These are phyloP conservation scores for Campylomormyrus numenius DNA, from an alignment of 2,113 vertebrate genomes.

Conservation along the genomic window DNA sequence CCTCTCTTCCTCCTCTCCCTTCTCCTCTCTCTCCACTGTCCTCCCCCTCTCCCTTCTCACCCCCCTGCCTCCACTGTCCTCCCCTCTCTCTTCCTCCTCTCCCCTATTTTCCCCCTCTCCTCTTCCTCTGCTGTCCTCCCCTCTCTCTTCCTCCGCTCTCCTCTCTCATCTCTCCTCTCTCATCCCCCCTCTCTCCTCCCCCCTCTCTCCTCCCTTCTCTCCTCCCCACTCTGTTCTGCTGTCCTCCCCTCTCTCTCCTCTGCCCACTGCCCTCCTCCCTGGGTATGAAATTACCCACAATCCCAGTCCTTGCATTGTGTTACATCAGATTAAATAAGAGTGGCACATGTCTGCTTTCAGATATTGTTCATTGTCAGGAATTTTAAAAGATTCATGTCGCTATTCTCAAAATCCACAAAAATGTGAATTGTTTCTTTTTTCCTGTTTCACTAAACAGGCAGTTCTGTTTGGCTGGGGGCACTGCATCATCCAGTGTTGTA, in stretches of 20 bases:
- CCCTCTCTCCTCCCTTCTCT: not conserved
- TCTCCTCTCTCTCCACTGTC: not conserved
- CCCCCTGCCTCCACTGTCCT: not conserved
- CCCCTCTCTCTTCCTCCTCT: not conserved
- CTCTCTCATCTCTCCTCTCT: not conserved
- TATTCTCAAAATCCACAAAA: not conserved
- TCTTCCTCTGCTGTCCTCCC: not conserved
- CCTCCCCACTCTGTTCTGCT: not conserved
- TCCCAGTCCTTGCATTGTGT: conserved; percentile 43
- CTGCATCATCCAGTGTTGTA: not conserved
- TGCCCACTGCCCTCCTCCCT: not conserved
- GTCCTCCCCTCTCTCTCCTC: not conserved
- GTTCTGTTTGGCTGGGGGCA: not conserved
- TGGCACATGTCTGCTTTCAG: conserved; percentile 23
- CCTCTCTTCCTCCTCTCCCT: not conserved
- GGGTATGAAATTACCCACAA: conserved; percentile 8
- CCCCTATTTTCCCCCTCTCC: not conserved
- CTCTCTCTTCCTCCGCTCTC: not conserved
- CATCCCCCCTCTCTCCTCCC: not conserved
- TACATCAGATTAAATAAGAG: conserved; percentile 54
- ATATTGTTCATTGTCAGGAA: not conserved
- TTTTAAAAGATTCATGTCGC: not conserved
- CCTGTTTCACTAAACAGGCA: not conserved
- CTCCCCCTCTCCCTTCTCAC: not conserved
- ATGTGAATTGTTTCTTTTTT: not conserved